Percentiles rank a stretch among this genome's conserved stretches.
phyloP scores from a whole-genome alignment of 2,113 vertebrate genomes.

The Pterocles burchelli region DNA sequence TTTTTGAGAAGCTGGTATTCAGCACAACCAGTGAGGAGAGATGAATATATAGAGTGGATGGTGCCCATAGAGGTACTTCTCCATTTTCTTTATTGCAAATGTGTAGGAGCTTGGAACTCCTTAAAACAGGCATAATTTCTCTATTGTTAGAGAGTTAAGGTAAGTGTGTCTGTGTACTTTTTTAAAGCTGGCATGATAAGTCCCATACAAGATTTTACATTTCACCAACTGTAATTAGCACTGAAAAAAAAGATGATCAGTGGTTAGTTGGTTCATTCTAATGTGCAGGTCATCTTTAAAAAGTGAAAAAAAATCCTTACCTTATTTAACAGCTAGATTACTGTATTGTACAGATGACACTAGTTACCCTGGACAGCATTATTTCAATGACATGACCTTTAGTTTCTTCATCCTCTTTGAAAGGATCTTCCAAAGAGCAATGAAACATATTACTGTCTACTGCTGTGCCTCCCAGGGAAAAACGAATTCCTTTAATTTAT shows the following conservation, averaged over 20 bases:
- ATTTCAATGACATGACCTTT: slow-evolving; percentile 58
- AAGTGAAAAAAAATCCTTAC: not conserved
- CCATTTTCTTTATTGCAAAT: not conserved
- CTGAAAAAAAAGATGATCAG: not conserved
- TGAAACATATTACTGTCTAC: slow-evolving; percentile 18
- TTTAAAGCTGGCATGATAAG: not conserved
- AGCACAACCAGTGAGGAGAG: not conserved
- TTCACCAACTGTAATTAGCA: not conserved
- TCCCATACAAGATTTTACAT: not conserved
- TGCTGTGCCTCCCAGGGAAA: not conserved
- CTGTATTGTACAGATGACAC: slow-evolving; percentile 5
- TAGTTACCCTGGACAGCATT: not conserved
- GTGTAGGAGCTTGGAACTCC: not conserved
- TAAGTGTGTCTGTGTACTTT: not conserved
- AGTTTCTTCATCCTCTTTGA: slow-evolving; percentile 44
- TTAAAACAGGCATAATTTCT: not conserved
- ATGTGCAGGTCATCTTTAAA: not conserved
- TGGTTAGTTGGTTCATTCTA: not conserved
- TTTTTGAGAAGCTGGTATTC: not conserved
- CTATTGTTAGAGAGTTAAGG: not conserved
- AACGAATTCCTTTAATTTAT: slow-evolving; percentile 45
- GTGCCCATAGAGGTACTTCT: not conserved
- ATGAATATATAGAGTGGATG: not conserved
- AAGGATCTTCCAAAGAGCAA: slow-evolving; percentile 16
- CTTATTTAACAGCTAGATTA: not conserved